Conservation (phyloP, 1,140 invertebrate species). For the Bicyclus anynana region DNA sequence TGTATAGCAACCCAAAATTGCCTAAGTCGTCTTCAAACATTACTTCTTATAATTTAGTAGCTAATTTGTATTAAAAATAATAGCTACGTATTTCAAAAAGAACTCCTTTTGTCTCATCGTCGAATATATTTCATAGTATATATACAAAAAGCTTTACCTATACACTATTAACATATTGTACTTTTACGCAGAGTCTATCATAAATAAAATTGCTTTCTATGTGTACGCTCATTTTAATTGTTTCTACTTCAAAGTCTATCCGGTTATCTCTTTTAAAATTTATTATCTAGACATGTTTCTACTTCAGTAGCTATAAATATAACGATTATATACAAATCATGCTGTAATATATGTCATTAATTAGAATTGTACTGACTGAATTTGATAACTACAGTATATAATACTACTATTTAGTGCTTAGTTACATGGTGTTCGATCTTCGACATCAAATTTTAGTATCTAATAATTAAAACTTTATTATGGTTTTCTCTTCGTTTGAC, state of each 20-base stretch:
- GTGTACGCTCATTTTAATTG: conserved; percentile 42
- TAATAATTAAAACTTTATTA: conserved; percentile 7
- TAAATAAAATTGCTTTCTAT: conserved; percentile 39
- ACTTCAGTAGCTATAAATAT: conserved; percentile 26
- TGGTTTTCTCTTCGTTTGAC: conserved; percentile 1
- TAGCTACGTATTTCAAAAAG: conserved; percentile 21
- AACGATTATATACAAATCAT: conserved; percentile 45
- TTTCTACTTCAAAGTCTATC: conserved; percentile 71
- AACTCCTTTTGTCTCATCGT: conserved; percentile 8
- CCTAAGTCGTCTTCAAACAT: too few species aligned
- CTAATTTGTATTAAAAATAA: background rate
- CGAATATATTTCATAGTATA: conserved; percentile 34
- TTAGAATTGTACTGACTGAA: conserved; percentile 59
- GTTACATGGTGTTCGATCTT: conserved; percentile 16
- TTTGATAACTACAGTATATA: conserved; percentile 32
- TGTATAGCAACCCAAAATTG: too few species aligned
- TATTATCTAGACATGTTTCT: conserved; percentile 55
- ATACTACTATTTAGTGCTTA: conserved; percentile 23
- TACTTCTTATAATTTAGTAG: too few species aligned
- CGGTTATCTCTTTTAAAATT: conserved; percentile 61
- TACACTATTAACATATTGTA: conserved; percentile 23
- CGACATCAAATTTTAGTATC: conserved; percentile 6
- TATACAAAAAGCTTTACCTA: conserved; percentile 45
- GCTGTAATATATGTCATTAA: conserved; percentile 47
- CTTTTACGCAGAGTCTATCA: conserved; percentile 33